Evolutionary conservation across 2,113 vertebrate species (phyloP).

Genomic region (Paralichthys olivaceus): DNA sequence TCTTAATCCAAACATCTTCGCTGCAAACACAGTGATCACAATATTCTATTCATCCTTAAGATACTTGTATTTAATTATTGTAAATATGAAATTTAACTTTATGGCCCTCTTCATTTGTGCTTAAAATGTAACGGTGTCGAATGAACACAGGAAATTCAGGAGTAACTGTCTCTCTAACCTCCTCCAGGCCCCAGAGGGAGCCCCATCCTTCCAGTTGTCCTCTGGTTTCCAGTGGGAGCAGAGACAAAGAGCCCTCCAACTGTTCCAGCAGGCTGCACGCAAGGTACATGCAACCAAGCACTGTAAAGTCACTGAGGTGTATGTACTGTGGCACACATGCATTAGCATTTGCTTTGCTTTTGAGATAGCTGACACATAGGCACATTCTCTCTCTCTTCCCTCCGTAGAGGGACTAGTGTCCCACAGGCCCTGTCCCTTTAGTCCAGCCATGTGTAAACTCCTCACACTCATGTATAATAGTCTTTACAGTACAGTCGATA

Average conservation of each 20-base stretch:
- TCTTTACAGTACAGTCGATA: slow-evolving; percentile 7
- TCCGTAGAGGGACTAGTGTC: background rate
- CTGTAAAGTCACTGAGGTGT: slow-evolving; percentile 2
- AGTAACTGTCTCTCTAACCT: slow-evolving; percentile 27
- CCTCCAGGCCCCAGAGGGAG: slow-evolving; percentile 65
- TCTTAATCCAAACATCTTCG: too few relatives aligned
- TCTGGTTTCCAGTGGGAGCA: slow-evolving; percentile 80
- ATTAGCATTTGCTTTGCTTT: slow-evolving; percentile 16
- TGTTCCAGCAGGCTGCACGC: slow-evolving; percentile 89
- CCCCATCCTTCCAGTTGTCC: slow-evolving; percentile 84
- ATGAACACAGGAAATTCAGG: background rate
- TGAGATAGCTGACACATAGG: slow-evolving; percentile 3
- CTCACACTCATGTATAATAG: slow-evolving; percentile 19
- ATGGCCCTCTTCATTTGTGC: background rate
- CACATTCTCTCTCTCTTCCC: background rate
- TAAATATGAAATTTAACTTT: background rate
- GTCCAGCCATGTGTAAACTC: slow-evolving; percentile 29
- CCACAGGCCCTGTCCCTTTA: slow-evolving; percentile 11
- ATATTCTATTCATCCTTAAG: too few relatives aligned
- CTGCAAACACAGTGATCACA: too few relatives aligned
- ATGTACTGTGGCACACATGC: slow-evolving; percentile 12
- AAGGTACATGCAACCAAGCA: slow-evolving; percentile 83
- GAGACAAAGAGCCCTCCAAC: slow-evolving; percentile 78
- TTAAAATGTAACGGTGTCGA: background rate
- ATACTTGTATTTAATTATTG: too few relatives aligned